Evolutionary conservation across 2,888 invertebrate species (phyloP), one percentile per base, ranked within the genome.

Genomic region (Patella caerulea): DNA sequence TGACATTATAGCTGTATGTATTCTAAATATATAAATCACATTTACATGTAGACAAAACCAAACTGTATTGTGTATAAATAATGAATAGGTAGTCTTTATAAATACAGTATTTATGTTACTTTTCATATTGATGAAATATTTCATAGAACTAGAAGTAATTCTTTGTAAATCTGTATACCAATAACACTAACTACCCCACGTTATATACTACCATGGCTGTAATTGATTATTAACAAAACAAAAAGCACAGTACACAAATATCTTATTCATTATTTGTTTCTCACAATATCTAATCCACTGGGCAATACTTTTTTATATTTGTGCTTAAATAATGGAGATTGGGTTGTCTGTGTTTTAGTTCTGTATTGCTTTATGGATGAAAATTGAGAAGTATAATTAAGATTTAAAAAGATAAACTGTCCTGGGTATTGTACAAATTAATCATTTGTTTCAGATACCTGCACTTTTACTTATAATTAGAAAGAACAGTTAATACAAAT

Each of bases 281-380:
- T 71, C 15, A 71, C 45, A 29, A 15, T n/a, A 71, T 71, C 29
- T 24, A 17, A 71, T 71, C 29, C 17, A 71, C 71, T 71, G 71
- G 15, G 34, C 29, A 19, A 29, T 45, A n/a, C 29, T 45, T 24
- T 45, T 71, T 24, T 29, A n/a, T 71, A 45, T 71, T 29, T 71
- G 71, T 71, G 34, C 71, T 70, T 71, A 71, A 29, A 29, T 9
- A 45, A 29, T 34, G 29, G 71, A 45, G 71, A 34, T 71, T 71
- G 71, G 14, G 29, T 29, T 71, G 71, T 71, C n/a, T 45, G 15
- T 45, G 45, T 45, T 45, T 9, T 45, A 45, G 24, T 19, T 19
- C 71, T 5, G 71, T 71, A 71, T 45, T 45, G 45, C 45, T 45
- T 45, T 45, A 7, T 7, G 9, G 45, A 45, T 45, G 24, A 19